These are phyloP conservation scores for Calidris pugnax DNA, from an alignment of 2,113 vertebrate genomes.

Conservation along the genomic window DNA sequence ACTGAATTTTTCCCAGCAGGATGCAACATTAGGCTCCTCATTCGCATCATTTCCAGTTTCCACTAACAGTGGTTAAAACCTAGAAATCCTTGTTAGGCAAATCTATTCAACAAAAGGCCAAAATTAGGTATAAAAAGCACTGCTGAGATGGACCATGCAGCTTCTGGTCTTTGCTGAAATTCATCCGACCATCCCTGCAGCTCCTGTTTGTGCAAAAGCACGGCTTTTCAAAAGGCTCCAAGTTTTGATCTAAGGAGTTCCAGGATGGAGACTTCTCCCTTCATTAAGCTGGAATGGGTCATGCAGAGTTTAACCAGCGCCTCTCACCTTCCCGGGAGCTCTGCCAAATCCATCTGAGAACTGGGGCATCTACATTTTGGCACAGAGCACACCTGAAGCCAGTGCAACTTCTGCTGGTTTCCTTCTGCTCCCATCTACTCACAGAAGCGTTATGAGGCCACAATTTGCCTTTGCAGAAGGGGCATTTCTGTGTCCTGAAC, in stretches of 20 bases:
- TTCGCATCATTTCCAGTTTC: background rate
- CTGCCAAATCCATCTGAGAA: background rate
- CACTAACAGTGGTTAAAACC: background rate
- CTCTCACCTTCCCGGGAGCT: background rate
- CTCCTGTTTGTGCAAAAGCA: background rate
- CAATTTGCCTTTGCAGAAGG: background rate
- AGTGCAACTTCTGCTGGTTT: background rate
- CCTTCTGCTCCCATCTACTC: background rate
- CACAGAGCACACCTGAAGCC: background rate
- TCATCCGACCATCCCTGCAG: fast-evolving
- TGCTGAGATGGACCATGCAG: background rate
- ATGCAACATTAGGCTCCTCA: background rate
- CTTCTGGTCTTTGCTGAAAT: background rate
- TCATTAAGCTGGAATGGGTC: background rate
- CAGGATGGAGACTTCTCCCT: background rate
- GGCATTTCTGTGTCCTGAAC: background rate
- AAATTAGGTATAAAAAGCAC: background rate
- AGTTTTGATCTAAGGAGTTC: background rate
- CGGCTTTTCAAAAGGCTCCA: background rate
- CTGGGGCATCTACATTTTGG: background rate
- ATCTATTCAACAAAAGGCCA: background rate
- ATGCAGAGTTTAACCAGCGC: background rate
- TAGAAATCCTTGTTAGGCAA: background rate
- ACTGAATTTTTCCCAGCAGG: background rate
- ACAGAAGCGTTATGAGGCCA: background rate